Percentiles rank a stretch among this genome's conserved stretches.
Conservation (phyloP, 2,113 vertebrate genomes). For the Propithecus coquereli region DNA sequence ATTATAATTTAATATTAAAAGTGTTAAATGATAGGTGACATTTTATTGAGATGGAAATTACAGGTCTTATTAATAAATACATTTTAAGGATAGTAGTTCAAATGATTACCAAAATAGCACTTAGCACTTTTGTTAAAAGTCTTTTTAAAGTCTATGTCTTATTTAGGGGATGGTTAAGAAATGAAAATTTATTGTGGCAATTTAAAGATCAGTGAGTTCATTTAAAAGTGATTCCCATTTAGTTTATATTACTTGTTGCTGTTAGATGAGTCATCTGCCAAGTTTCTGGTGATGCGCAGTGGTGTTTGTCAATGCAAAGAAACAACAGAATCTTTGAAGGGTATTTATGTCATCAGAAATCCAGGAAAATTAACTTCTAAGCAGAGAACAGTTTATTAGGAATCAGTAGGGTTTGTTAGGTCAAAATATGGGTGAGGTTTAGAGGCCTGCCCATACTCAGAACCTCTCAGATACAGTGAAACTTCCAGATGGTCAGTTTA, state of each 20-base stretch:
- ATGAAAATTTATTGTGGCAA: slow-evolving; percentile 34
- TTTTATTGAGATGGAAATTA: slow-evolving; percentile 15
- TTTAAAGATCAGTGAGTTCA: slow-evolving; percentile 31
- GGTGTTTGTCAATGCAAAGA: neutral
- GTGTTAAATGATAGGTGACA: neutral
- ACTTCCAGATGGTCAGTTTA: neutral
- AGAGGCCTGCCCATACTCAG: neutral
- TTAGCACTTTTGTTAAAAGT: neutral
- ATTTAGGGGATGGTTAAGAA: slow-evolving; percentile 21
- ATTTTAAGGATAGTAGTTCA: neutral
- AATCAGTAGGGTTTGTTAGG: neutral
- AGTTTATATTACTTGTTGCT: neutral
- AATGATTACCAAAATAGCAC: neutral
- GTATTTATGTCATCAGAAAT: neutral
- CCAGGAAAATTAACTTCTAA: neutral
- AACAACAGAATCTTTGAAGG: neutral
- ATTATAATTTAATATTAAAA: slow-evolving; percentile 15
- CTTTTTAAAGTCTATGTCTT: neutral
- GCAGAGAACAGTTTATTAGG: neutral
- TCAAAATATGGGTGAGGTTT: neutral
- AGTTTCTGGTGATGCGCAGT: neutral
- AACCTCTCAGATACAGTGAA: neutral
- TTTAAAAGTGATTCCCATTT: slow-evolving; percentile 29
- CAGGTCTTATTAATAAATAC: neutral
- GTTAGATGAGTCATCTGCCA: neutral